Evolutionary conservation across 2,888 invertebrate genomes (phyloP).

Genomic region (Eustalomyia histrio): DNA sequence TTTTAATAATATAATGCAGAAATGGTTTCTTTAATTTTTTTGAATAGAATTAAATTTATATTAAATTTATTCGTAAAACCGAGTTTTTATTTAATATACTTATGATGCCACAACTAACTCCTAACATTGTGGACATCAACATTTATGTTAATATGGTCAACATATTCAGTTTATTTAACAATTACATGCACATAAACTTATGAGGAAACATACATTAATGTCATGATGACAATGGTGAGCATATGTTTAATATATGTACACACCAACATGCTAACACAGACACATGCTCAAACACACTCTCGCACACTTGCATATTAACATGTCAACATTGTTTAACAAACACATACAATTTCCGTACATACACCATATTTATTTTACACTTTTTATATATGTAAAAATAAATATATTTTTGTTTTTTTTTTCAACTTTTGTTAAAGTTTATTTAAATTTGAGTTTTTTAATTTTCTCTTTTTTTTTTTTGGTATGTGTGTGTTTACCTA

Average conservation of each 20-base stretch:
- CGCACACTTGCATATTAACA: neutral
- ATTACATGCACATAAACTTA: constrained; percentile 3
- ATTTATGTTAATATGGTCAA: constrained; percentile 55
- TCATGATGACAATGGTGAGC: constrained; percentile 22
- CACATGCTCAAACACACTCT: neutral
- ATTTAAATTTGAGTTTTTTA: constrained; percentile 9
- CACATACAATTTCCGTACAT: neutral
- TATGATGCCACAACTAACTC: neutral
- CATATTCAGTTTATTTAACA: constrained; percentile 13
- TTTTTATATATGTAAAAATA: neutral
- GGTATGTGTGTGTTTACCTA: neutral
- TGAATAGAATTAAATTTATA: neutral
- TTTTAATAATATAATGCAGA: too few relatives aligned
- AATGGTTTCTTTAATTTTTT: too few relatives aligned
- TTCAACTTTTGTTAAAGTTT: neutral
- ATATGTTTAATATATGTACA: constrained; percentile 14
- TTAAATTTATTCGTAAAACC: neutral
- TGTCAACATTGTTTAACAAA: neutral
- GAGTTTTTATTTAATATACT: neutral
- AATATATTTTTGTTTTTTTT: neutral
- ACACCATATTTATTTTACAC: neutral
- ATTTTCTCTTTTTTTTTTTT: neutral
- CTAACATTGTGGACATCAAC: constrained; percentile 11
- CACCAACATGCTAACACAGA: neutral
- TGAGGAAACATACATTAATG: constrained; percentile 10